Percentiles rank a stretch among this genome's conserved stretches.
Evolutionary conservation across 1,140 invertebrate genomes (phyloP).

Genomic region (Nomia melanderi): DNA sequence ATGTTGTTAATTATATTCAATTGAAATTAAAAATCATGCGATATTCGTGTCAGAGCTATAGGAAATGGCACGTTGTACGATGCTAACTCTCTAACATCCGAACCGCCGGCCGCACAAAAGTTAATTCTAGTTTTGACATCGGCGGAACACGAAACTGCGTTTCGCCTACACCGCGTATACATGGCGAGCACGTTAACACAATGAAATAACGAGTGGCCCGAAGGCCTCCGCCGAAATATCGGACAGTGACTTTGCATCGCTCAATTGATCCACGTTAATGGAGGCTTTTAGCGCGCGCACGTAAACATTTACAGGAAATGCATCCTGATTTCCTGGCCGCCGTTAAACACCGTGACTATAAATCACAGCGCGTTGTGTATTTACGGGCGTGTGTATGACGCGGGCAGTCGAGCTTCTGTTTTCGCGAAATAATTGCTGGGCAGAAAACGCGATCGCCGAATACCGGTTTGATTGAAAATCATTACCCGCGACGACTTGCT

Average conservation of each 20-base stretch:
- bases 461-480: neutral
- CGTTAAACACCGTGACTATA: conserved; percentile 29
- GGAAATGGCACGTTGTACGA: no score
- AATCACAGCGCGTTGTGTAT: conserved; percentile 27
- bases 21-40: no score
- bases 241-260: conserved; percentile 11
- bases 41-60: no score
- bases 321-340: conserved; percentile 40
- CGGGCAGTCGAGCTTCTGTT: neutral
- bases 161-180: no score
- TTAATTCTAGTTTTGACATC: no score
- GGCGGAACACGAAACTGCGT: no score
- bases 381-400: neutral
- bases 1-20: no score
- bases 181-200: neutral
- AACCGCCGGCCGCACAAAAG: no score
- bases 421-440: conserved; percentile 17
- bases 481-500: neutral
- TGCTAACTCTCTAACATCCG: no score
- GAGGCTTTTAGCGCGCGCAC: conserved; percentile 35
- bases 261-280: conserved; percentile 31
- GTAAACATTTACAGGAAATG: conserved; percentile 51
- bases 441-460: conserved; percentile 10
- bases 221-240: neutral
- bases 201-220: neutral